Base-by-base conservation (phyloP, 2,113 vertebrate species). In the Brachyhypopomus occidentalis region DNA sequence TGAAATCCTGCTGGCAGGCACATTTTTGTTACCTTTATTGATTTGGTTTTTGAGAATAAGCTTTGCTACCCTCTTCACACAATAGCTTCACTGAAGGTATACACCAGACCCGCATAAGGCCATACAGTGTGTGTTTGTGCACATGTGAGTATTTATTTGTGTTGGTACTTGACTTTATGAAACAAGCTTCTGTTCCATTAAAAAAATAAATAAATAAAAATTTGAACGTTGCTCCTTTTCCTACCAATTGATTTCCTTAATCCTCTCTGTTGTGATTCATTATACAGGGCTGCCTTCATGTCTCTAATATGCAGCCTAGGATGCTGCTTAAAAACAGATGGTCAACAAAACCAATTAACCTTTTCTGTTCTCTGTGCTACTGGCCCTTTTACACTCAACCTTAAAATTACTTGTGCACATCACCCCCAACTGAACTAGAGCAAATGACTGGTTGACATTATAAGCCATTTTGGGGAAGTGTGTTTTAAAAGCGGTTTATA, bases 261-360 rank as follows among this genome's bases (percentile, higher is more conserved):
- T 91, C 90, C 89, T 87, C 63, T 84, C 86, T 91, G 83, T 85
- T 86, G 90, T 84, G 71, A 83, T 88, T 92, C 90, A 90, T 93
- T 89, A 81, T 88, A 87, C 89, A 85, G 87, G 84, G 82, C 86
- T 89, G 87, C 87, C 85, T 59, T 83, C 77, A 55, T 58, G 83
- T 67, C 72, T 52, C 85, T 89, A 82, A 77, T 87, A 90, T 88
- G 84, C 56, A 72, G 89, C 80, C 72, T 90, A 88, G 38, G 27
- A 63, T 72, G 58, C 82, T 80, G 67, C 84, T 83, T 84, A 80
- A 83, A 92, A 94, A 92, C 94, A 96, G 95, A 94, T 94, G 93
- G 95, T 93, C 93, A 91, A 91, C 85, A 79, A 92, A 96, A 92
- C 90, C 92, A 94, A 92, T 95, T 96, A 95, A 94, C 95, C 95